A percentile compares a stretch with the other conserved stretches of the same genome.
Conservation (phyloP, 2,888 invertebrate species). For the Antheraea yamamai region DNA sequence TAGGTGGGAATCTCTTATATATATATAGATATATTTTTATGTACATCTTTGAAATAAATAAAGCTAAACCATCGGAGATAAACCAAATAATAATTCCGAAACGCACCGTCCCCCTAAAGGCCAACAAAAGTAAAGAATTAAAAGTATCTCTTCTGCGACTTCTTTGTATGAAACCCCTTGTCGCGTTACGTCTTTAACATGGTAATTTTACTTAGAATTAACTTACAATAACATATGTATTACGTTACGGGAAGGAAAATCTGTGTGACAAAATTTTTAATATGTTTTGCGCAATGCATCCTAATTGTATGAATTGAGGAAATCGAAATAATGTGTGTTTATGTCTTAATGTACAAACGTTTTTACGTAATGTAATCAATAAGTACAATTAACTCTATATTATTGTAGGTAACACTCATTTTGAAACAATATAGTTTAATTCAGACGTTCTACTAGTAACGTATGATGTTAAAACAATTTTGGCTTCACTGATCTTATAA, state of each 20-base stretch:
- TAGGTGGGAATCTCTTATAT: too few relatives aligned
- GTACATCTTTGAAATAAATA: not conserved
- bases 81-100: not conserved
- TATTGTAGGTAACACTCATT: not conserved
- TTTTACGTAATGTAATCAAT: not conserved
- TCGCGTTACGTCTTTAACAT: slow-evolving; percentile 58
- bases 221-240: slow-evolving; percentile 35
- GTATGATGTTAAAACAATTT: not conserved
- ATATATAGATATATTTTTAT: not conserved
- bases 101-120: not conserved
- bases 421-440: not conserved
- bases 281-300: not conserved
- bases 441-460: not conserved
- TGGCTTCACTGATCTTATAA: not conserved
- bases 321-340: not conserved
- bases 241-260: not conserved
- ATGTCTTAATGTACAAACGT: not conserved
- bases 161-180: slow-evolving; percentile 49
- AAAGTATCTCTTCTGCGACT: slow-evolving; percentile 44
- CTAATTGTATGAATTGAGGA: not conserved
- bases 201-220: slow-evolving; percentile 59
- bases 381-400: not conserved
- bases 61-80: not conserved
- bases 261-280: not conserved
- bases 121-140: slow-evolving; percentile 23